Evolutionary conservation across 2,797 vertebrate species (phyloP).

Genomic region (Leptoclinus maculatus): DNA sequence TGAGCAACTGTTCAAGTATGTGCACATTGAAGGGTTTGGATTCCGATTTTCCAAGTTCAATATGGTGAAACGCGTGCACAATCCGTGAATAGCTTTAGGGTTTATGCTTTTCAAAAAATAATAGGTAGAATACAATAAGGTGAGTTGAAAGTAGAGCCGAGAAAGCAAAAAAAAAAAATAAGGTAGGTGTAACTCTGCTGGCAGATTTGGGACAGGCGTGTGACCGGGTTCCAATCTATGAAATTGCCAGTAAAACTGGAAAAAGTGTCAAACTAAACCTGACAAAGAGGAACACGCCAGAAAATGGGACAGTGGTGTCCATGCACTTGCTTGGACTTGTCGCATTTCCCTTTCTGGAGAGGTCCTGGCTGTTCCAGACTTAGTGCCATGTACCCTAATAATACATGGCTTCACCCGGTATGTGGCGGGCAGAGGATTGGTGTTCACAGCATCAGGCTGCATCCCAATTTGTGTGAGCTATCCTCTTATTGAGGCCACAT

Average conservation of each 20-base stretch:
- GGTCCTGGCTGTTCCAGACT: conserved; percentile 1
- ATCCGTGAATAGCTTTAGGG: not conserved
- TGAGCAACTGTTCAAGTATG: not conserved
- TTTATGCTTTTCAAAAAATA: not conserved
- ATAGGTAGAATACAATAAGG: not conserved
- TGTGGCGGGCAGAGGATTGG: conserved; percentile 31
- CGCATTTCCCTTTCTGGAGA: conserved; percentile 23
- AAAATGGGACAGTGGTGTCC: not conserved
- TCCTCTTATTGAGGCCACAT: conserved; percentile 14
- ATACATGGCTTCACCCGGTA: conserved; percentile 26
- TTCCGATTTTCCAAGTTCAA: not conserved
- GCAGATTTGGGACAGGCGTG: not conserved
- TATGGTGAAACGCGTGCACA: not conserved
- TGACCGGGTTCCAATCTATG: not conserved
- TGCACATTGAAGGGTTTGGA: not conserved
- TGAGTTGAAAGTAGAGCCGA: not conserved
- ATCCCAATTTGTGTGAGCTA: conserved; percentile 20
- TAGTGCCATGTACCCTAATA: conserved; percentile 29
- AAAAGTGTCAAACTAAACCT: conserved; percentile 8
- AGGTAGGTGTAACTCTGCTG: not conserved
- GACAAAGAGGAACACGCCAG: not conserved
- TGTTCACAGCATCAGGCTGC: conserved; percentile 17
- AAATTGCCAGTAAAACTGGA: not conserved
- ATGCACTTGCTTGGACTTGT: not conserved
- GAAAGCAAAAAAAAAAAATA: not conserved